Evolutionary conservation across 1,140 invertebrate genomes (phyloP).

Genomic region (Scaptomyza hsui): DNA sequence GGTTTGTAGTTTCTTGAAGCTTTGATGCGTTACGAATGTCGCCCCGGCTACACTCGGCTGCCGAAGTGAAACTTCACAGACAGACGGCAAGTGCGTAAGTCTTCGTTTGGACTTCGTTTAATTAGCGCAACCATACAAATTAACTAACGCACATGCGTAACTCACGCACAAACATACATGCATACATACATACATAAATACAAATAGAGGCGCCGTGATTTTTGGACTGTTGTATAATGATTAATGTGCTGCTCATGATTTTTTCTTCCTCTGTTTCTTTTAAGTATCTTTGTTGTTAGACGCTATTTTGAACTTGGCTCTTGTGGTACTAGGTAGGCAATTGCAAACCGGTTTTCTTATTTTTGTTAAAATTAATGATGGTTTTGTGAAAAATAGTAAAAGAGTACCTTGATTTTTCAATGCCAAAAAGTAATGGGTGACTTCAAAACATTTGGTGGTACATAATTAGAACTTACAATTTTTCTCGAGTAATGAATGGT

Average conservation of each 20-base stretch:
- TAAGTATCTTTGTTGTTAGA: conserved; percentile 19
- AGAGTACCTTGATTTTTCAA: conserved; percentile 4
- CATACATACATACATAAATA: conserved; percentile 7
- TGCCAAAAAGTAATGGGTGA: neutral
- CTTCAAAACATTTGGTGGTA: neutral
- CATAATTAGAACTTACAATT: too few relatives aligned
- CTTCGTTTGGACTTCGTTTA: conserved; percentile 48
- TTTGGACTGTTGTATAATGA: conserved; percentile 40
- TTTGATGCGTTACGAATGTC: conserved; percentile 50
- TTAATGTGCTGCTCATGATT: conserved; percentile 58
- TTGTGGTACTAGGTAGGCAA: conserved; percentile 31
- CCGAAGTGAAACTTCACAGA: conserved; percentile 20
- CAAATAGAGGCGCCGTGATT: conserved; percentile 7
- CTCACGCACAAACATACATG: conserved; percentile 19
- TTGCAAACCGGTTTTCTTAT: conserved; percentile 40
- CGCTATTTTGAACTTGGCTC: conserved; percentile 38
- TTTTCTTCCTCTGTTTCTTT: conserved; percentile 32
- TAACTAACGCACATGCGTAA: conserved; percentile 80
- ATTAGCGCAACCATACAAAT: conserved; percentile 73
- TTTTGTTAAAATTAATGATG: conserved; percentile 26
- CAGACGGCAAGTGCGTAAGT: conserved; percentile 44
- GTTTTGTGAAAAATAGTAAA: neutral
- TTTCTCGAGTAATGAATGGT: too few relatives aligned
- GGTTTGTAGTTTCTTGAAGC: conserved; percentile 42
- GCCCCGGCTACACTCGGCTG: conserved; percentile 47